phyloP scores from a whole-genome alignment of 2,797 vertebrate genomes.

The Sebastiscus albofasciatus region DNA sequence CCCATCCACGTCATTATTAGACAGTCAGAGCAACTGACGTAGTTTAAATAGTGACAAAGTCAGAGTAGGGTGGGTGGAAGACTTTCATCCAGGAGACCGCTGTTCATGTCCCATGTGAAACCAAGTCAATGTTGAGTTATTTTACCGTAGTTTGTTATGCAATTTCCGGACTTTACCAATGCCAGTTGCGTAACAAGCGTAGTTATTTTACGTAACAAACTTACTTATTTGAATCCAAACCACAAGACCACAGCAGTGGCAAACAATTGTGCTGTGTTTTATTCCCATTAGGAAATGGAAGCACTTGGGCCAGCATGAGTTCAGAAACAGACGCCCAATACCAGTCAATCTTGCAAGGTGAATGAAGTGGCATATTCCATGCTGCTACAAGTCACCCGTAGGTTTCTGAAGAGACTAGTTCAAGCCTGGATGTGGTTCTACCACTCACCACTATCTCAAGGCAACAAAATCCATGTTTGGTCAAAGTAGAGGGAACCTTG shows the following conservation, averaged over 20 bases:
- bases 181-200: neutral
- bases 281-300: neutral
- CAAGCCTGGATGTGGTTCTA: neutral
- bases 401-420: neutral
- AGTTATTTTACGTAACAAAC: neutral
- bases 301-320: neutral
- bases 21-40: neutral
- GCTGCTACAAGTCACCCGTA: neutral
- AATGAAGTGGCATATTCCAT: neutral
- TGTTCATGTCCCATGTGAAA: no score
- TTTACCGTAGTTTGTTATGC: neutral
- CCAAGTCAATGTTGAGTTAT: neutral
- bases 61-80: neutral
- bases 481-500: neutral
- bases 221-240: no score
- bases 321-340: neutral
- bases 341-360: neutral
- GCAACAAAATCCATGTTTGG: neutral
- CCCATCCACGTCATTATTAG: neutral
- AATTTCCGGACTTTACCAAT: neutral
- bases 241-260: neutral
- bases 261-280: neutral
- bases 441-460: neutral
- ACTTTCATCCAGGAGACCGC: no score
- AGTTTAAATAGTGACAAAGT: neutral